A percentile compares a stretch with the other conserved stretches of the same genome.
Conservation (phyloP, 2,797 vertebrate genomes). For the Fratercula arctica region DNA sequence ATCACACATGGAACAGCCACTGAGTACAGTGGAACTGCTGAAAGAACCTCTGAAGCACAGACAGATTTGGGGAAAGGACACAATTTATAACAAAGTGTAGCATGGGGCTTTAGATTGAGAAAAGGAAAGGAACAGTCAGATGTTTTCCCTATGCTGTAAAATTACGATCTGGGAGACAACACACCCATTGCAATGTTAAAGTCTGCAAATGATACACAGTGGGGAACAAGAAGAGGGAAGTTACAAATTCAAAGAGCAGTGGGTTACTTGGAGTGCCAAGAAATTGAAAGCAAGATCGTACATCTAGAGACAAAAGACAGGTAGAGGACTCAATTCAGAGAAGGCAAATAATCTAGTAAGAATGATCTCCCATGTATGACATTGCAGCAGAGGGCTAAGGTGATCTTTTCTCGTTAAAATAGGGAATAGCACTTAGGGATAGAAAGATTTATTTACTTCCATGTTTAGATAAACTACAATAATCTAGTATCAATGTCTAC, state of each 20-base stretch:
- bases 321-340: not conserved
- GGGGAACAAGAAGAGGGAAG: not conserved
- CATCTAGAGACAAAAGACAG: not conserved
- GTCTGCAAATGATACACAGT: not conserved
- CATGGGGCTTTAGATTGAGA: not conserved
- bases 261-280: not conserved
- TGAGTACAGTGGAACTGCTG: accelerated
- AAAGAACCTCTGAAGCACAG: not conserved
- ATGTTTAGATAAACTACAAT: not conserved
- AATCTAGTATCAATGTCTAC: not conserved
- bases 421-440: not conserved
- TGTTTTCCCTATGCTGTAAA: not conserved
- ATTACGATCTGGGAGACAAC: not conserved
- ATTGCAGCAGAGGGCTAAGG: not conserved
- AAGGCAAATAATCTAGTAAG: not conserved
- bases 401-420: not conserved
- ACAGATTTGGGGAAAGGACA: not conserved
- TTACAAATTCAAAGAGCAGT: not conserved
- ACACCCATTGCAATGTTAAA: not conserved
- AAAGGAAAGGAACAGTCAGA: not conserved
- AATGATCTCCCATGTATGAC: not conserved
- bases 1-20: not conserved
- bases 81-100: not conserved
- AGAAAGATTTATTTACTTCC: not conserved
- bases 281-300: accelerated